Percentiles rank a stretch among this genome's conserved stretches.
Evolutionary conservation across 2,113 vertebrate genomes (phyloP).

Genomic region (Phyllopteryx taeniolatus): DNA sequence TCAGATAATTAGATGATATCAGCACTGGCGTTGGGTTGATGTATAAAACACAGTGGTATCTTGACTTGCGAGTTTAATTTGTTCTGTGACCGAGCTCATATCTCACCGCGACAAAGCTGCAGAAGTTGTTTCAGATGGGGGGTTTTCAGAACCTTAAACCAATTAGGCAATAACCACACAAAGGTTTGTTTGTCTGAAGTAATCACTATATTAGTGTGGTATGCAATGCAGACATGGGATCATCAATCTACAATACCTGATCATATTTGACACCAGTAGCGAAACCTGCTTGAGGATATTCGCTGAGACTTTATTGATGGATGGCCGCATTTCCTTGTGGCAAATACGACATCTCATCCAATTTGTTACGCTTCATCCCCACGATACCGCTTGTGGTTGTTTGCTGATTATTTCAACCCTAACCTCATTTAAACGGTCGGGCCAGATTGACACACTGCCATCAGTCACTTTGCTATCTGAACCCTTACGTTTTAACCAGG

Average conservation of each 20-base stretch:
- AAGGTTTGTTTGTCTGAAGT: neutral
- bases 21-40: too few relatives aligned
- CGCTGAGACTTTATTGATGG: slow-evolving; percentile 49
- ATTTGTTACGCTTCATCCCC: slow-evolving; percentile 51
- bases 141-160: too few relatives aligned
- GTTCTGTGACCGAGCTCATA: too few relatives aligned
- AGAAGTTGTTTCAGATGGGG: too few relatives aligned
- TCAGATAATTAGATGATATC: too few relatives aligned
- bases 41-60: too few relatives aligned
- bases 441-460: slow-evolving; percentile 36
- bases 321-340: slow-evolving; percentile 38
- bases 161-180: neutral
- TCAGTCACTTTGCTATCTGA: slow-evolving; percentile 46
- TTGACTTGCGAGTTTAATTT: too few relatives aligned
- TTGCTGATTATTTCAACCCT: slow-evolving; percentile 52
- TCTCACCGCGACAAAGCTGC: too few relatives aligned
- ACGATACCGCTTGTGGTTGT: slow-evolving; percentile 31
- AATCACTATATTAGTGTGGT: too few relatives aligned
- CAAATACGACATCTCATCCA: slow-evolving; percentile 35
- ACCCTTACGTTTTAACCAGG: slow-evolving; percentile 1
- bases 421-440: slow-evolving; percentile 44
- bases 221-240: neutral
- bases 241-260: neutral
- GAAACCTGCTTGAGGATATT: slow-evolving; percentile 29
- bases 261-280: slow-evolving; percentile 8